Evolutionary conservation across 2,888 invertebrate species (phyloP).

Genomic region (Agonopterix subpropinquella): DNA sequence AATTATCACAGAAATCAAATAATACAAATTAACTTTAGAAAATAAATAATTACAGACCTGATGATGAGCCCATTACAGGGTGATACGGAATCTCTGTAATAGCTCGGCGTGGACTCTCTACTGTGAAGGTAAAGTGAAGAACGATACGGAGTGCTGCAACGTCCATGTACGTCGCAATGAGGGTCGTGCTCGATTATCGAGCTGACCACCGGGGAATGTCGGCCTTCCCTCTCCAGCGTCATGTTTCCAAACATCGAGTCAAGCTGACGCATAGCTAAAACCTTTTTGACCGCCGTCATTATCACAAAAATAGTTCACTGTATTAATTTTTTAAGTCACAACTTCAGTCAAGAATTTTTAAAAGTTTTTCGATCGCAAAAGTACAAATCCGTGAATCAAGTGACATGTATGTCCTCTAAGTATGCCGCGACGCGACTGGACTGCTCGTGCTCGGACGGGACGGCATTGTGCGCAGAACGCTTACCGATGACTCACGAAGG

Average conservation of each 20-base stretch:
- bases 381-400: slow-evolving; percentile 39
- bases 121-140: slow-evolving; percentile 66
- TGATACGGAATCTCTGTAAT: slow-evolving; percentile 71
- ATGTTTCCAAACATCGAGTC: slow-evolving; percentile 83
- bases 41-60: slow-evolving; percentile 42
- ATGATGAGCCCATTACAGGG: slow-evolving; percentile 65
- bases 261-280: slow-evolving; percentile 81
- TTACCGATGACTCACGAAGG: slow-evolving; percentile 68
- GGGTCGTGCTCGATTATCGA: slow-evolving; percentile 75
- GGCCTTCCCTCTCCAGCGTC: slow-evolving; percentile 71
- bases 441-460: too few species aligned
- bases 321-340: slow-evolving; percentile 35
- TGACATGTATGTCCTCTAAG: slow-evolving; percentile 69
- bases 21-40: neutral
- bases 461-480: slow-evolving; percentile 34
- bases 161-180: slow-evolving; percentile 84
- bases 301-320: slow-evolving; percentile 28
- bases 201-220: slow-evolving; percentile 59
- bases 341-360: slow-evolving; percentile 19
- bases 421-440: slow-evolving; percentile 70
- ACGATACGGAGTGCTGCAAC: slow-evolving; percentile 59
- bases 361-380: slow-evolving; percentile 33
- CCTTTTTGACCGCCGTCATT: slow-evolving; percentile 76
- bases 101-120: slow-evolving; percentile 73
- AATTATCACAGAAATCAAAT: slow-evolving; percentile 12